A percentile compares a stretch with the other conserved stretches of the same genome.
Evolutionary conservation across 1,140 invertebrate genomes (phyloP).

Genomic region (Cylas formicarius): DNA sequence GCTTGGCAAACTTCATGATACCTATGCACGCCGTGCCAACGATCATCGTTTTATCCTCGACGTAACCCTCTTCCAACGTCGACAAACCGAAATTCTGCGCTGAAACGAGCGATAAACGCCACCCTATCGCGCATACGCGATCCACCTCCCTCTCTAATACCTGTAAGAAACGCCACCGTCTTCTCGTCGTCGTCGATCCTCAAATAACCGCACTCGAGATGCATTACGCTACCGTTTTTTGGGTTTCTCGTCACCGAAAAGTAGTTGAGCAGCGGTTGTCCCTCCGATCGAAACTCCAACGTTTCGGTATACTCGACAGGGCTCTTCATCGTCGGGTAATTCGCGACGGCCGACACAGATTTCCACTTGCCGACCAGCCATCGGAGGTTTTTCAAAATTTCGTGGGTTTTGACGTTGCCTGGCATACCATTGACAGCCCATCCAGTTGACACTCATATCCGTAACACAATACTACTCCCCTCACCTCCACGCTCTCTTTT

Average conservation of each 20-base stretch:
- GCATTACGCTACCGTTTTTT: slow-evolving; percentile 52
- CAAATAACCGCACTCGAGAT: slow-evolving; percentile 58
- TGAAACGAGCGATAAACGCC: slow-evolving; percentile 31
- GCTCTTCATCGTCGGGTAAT: slow-evolving; percentile 52
- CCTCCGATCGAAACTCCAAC: slow-evolving; percentile 51
- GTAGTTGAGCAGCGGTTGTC: slow-evolving; percentile 58
- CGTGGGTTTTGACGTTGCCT: slow-evolving; percentile 12
- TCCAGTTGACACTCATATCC: too few species aligned
- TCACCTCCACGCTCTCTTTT: too few species aligned
- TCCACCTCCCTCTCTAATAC: slow-evolving; percentile 3
- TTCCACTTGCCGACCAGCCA: slow-evolving; percentile 49
- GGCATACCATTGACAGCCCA: too few species aligned
- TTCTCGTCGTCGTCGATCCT: slow-evolving; percentile 52
- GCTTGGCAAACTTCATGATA: slow-evolving; percentile 20
- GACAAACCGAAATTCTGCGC: slow-evolving; percentile 58
- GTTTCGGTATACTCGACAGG: slow-evolving; percentile 55
- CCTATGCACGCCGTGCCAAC: slow-evolving; percentile 13
- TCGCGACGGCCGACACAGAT: slow-evolving; percentile 46
- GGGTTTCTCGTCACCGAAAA: slow-evolving; percentile 49
- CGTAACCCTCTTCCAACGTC: slow-evolving; percentile 51
- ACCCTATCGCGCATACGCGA: too few species aligned
- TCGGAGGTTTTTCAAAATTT: slow-evolving; percentile 14
- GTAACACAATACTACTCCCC: too few species aligned
- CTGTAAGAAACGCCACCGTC: slow-evolving; percentile 47
- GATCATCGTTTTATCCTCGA: slow-evolving; percentile 13